Evolutionary conservation across 2,888 invertebrate genomes (phyloP).

Genomic region (Maniola hyperantus): DNA sequence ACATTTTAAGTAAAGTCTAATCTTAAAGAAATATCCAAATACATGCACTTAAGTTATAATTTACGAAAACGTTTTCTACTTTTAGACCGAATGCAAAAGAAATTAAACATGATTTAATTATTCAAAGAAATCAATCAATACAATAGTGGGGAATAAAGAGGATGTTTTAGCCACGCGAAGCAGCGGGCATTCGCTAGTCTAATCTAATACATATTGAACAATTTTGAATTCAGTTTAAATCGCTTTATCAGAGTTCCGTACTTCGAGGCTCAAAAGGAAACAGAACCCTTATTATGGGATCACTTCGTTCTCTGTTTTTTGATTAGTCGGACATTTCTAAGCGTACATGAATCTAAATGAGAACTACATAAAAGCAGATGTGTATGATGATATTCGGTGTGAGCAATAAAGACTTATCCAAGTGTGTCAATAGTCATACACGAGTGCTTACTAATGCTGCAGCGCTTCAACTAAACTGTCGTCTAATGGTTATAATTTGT

Average conservation of each 20-base stretch:
- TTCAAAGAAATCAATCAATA: too few relatives aligned
- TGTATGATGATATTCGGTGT: conserved; percentile 15
- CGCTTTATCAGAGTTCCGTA: too few relatives aligned
- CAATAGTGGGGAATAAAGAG: too few relatives aligned
- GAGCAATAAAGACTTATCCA: conserved; percentile 21
- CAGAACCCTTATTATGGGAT: too few relatives aligned
- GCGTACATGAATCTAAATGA: conserved; percentile 3
- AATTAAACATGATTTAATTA: too few relatives aligned
- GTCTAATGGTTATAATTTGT: conserved; percentile 12
- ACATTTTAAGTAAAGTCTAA: not conserved
- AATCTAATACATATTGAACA: too few relatives aligned
- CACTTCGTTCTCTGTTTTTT: not conserved
- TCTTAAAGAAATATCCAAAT: not conserved
- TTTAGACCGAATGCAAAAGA: too few relatives aligned
- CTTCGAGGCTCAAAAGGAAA: too few relatives aligned
- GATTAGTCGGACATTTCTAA: conserved; percentile 1
- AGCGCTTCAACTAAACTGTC: conserved; percentile 17
- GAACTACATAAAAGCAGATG: conserved; percentile 22
- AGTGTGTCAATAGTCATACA: conserved; percentile 24
- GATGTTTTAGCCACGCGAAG: too few relatives aligned
- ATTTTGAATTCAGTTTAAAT: too few relatives aligned
- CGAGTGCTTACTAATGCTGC: conserved; percentile 1
- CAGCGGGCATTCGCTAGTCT: too few relatives aligned
- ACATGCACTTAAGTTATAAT: not conserved
- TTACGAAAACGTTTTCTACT: too few relatives aligned